These are phyloP conservation scores for Merops nubicus DNA, from an alignment of 2,113 vertebrate genomes.

Conservation along the genomic window DNA sequence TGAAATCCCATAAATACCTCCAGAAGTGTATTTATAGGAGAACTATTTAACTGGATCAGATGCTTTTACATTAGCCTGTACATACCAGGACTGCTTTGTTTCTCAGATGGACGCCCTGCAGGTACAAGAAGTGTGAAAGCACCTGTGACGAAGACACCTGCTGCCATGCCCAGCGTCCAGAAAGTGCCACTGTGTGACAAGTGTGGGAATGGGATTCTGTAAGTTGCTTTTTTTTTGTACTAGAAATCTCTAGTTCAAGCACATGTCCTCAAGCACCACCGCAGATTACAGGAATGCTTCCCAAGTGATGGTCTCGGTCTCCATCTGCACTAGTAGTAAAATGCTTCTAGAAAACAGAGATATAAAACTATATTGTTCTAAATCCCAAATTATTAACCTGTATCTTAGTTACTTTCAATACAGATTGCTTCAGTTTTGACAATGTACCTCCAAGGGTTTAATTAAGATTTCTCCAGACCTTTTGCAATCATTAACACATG, in stretches of 20 bases:
- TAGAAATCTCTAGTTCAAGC: not conserved
- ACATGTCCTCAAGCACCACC: not conserved
- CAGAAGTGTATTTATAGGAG: not conserved
- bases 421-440: not conserved
- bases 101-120: slow-evolving; percentile 86
- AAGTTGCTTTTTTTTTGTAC: slow-evolving; percentile 67
- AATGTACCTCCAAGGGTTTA: not conserved
- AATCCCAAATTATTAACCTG: not conserved
- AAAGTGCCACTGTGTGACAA: slow-evolving; percentile 95
- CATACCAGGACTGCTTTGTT: slow-evolving; percentile 26
- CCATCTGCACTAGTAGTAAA: not conserved
- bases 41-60: not conserved
- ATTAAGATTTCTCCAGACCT: not conserved
- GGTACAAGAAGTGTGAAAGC: slow-evolving; percentile 90
- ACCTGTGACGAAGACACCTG: slow-evolving; percentile 81
- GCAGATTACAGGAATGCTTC: not conserved
- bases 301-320: not conserved
- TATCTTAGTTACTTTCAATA: not conserved
- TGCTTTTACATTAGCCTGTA: not conserved
- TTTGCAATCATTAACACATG: not conserved
- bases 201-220: slow-evolving; percentile 96
- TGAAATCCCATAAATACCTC: not conserved
- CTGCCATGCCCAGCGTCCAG: slow-evolving; percentile 82
- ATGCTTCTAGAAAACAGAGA: not conserved
- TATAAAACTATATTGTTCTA: not conserved